Conservation (phyloP, 64 coral and sea anemone genomes). For the Pocillopora verrucosa region DNA sequence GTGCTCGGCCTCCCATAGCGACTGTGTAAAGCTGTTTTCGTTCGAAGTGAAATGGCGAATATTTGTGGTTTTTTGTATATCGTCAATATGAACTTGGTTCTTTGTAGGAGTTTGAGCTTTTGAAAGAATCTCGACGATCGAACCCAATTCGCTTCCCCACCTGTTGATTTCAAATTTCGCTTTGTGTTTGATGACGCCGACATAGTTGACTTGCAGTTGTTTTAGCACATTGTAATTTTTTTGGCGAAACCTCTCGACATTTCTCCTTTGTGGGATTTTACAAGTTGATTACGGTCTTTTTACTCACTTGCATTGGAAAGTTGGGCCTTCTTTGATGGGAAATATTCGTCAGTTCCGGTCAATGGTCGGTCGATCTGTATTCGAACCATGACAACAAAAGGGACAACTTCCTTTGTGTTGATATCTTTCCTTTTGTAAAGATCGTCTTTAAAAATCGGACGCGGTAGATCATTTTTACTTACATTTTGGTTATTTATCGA, state of each 20-base stretch:
- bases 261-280: neutral
- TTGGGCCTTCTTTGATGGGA: conserved; percentile 19
- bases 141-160: neutral
- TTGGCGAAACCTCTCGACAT: neutral
- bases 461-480: neutral
- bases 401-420: neutral
- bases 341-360: conserved; percentile 13
- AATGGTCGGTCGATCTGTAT: neutral
- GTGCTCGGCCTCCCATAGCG: conserved; percentile 26
- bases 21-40: neutral
- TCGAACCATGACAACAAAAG: neutral
- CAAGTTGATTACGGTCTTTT: neutral
- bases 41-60: conserved; percentile 25
- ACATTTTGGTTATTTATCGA: neutral
- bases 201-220: neutral
- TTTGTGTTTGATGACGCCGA: conserved; percentile 39
- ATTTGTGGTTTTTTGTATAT: conserved; percentile 38
- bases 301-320: neutral
- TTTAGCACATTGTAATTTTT: neutral
- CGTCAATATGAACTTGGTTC: conserved; percentile 16
- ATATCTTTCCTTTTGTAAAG: neutral
- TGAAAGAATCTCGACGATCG: neutral
- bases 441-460: neutral
- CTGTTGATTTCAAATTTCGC: conserved; percentile 40
- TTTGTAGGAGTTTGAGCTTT: conserved; percentile 15